Percentiles rank a stretch among this genome's conserved stretches.
These are phyloP conservation scores for Dreissena polymorpha DNA, from an alignment of 1,140 invertebrate genomes.

Conservation along the genomic window DNA sequence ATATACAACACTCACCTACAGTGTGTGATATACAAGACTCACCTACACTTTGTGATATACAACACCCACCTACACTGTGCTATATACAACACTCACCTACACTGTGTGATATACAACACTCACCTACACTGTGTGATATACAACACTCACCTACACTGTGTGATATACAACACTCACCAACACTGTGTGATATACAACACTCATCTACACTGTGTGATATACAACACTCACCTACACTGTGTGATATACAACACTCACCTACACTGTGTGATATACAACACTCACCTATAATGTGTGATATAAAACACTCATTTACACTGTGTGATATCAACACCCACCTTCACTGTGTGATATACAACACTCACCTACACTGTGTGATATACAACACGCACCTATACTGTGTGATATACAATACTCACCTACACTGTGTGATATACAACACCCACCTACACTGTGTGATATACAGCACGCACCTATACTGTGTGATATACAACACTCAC, in stretches of 20 bases:
- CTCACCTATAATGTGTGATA: too few species aligned
- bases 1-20: too few species aligned
- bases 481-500: too few species aligned
- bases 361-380: slow-evolving; percentile 24
- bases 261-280: neutral
- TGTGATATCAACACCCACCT: too few species aligned
- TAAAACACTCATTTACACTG: neutral
- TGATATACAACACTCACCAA: too few species aligned
- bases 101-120: neutral
- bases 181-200: neutral
- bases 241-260: neutral
- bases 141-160: slow-evolving; percentile 5
- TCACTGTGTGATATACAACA: neutral
- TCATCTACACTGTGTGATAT: slow-evolving; percentile 22
- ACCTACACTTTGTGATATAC: slow-evolving; percentile 26
- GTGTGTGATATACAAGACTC: neutral
- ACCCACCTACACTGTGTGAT: too few species aligned
- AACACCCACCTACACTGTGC: too few species aligned
- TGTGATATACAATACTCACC: neutral
- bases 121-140: neutral
- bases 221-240: too few species aligned
- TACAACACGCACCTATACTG: too few species aligned
- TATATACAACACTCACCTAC: neutral
- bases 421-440: slow-evolving; percentile 1
- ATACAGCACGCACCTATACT: neutral